Percentiles rank a stretch among this genome's conserved stretches.
phyloP scores from a whole-genome alignment of 1,140 invertebrate species.

The Calephelis nemesis region DNA sequence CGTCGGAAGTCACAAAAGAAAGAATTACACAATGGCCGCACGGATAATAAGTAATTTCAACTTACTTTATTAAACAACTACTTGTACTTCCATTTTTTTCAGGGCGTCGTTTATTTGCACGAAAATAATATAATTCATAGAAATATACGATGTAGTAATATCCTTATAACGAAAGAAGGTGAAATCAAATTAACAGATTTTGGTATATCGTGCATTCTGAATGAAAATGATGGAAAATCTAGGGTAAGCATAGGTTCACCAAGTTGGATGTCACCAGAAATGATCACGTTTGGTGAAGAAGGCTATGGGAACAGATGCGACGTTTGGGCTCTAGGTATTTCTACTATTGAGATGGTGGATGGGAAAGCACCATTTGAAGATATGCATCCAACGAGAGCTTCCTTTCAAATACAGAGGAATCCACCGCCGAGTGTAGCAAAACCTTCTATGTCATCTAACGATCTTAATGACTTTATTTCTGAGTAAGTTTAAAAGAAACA shows the following conservation, averaged over 20 bases:
- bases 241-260: conserved; percentile 91
- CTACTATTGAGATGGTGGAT: conserved; percentile 94
- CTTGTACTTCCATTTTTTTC: conserved; percentile 32
- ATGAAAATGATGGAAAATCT: conserved; percentile 85
- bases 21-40: no score
- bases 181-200: conserved; percentile 92
- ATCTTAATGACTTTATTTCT: conserved; percentile 89
- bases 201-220: conserved; percentile 89
- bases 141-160: conserved; percentile 92
- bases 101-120: conserved; percentile 89
- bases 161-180: conserved; percentile 90
- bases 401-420: conserved; percentile 93
- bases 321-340: conserved; percentile 96
- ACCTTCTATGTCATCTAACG: conserved; percentile 88
- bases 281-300: conserved; percentile 63
- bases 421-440: conserved; percentile 89
- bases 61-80: no score
- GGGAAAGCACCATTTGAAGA: conserved; percentile 91
- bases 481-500: conserved; percentile 81
- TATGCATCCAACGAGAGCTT: conserved; percentile 91
- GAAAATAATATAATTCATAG: conserved; percentile 92
- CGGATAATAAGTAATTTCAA: no score
- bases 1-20: no score
- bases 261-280: conserved; percentile 95
- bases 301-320: conserved; percentile 88